Percentiles rank a stretch among this genome's conserved stretches.
phyloP scores from a whole-genome alignment of 2,797 vertebrate species.

The Loris lydekkerianus region DNA sequence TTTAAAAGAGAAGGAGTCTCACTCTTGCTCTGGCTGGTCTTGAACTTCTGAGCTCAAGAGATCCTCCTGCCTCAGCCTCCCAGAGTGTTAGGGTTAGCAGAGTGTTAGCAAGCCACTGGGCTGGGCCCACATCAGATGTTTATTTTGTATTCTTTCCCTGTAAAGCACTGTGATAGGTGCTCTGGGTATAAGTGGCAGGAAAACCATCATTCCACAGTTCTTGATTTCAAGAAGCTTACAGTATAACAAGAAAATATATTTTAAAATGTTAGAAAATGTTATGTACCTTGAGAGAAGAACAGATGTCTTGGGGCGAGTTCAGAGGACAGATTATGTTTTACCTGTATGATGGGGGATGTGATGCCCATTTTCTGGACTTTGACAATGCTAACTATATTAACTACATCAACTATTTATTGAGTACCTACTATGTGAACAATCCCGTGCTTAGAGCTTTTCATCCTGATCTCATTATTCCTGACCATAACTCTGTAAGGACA shows the following conservation, averaged over 20 bases:
- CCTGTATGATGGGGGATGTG: not conserved
- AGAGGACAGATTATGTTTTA: slow-evolving; percentile 42
- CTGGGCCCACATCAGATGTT: not conserved
- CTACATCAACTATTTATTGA: not conserved
- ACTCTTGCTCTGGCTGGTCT: too few species aligned
- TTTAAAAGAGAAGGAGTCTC: too few species aligned
- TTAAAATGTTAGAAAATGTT: not conserved
- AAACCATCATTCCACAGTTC: not conserved
- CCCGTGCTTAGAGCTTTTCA: not conserved
- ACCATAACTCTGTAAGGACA: not conserved
- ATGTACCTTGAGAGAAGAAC: not conserved
- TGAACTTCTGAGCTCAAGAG: too few species aligned
- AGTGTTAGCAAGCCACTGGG: too few species aligned
- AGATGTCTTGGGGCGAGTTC: not conserved
- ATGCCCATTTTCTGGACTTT: not conserved
- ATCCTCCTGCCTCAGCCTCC: too few species aligned
- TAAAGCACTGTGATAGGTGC: not conserved
- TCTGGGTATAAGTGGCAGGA: not conserved
- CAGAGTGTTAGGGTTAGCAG: too few species aligned
- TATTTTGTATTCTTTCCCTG: not conserved
- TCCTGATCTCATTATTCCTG: not conserved
- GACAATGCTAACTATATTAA: slow-evolving; percentile 7
- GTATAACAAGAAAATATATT: not conserved
- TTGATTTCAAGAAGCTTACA: not conserved
- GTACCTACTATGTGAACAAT: not conserved